Percentiles rank a stretch among this genome's conserved stretches.
Conservation (phyloP, 2,888 invertebrate genomes). For the Stegana nigrithorax region DNA sequence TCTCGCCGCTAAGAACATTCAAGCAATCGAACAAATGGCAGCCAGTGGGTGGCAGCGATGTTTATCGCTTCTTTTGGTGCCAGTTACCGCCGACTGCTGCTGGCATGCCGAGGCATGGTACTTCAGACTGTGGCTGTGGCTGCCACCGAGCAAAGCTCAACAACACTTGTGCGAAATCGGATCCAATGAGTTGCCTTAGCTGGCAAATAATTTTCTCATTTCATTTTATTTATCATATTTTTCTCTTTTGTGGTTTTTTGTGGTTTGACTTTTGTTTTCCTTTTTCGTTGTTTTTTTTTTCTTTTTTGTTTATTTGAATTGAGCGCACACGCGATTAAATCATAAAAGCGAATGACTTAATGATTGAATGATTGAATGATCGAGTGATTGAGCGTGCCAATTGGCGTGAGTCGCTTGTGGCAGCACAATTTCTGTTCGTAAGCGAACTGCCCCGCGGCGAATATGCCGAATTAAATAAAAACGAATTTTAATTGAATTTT, state of each 20-base stretch:
- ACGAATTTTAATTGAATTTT: slow-evolving; percentile 24
- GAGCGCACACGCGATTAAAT: slow-evolving; percentile 11
- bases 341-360: slow-evolving; percentile 7
- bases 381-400: slow-evolving; percentile 3
- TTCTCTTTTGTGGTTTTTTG: too few species aligned
- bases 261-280: too few species aligned
- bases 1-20: neutral
- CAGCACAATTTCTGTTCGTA: neutral
- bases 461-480: neutral
- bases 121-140: too few species aligned
- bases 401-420: neutral
- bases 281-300: too few species aligned
- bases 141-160: too few species aligned
- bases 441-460: neutral
- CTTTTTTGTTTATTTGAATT: neutral
- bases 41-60: too few species aligned
- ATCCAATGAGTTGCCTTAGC: neutral
- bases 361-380: neutral
- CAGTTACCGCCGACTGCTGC: neutral
- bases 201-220: neutral
- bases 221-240: too few species aligned
- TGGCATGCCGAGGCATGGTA: neutral
- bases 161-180: too few species aligned
- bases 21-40: too few species aligned
- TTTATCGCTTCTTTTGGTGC: neutral